These are phyloP conservation scores for Elephantulus edwardii DNA, from an alignment of 2,113 vertebrate genomes.

Conservation along the genomic window DNA sequence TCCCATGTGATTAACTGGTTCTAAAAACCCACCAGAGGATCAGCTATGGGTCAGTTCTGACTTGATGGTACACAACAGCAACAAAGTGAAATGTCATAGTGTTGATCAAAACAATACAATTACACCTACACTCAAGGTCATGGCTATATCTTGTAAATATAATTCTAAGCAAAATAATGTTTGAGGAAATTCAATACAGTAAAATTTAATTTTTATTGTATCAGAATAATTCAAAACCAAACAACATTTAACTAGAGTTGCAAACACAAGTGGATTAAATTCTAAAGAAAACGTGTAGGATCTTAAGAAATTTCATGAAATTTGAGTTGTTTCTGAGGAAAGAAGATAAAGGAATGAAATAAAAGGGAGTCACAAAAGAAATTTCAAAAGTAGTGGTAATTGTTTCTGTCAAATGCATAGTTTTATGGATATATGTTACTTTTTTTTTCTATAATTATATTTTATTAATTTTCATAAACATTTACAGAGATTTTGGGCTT, in stretches of 20 bases:
- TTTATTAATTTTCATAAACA: too few species aligned
- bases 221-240: not conserved
- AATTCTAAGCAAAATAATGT: not conserved
- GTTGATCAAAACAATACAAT: not conserved
- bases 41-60: too few species aligned
- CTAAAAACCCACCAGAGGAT: too few species aligned
- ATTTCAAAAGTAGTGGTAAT: not conserved
- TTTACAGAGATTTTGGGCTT: too few species aligned
- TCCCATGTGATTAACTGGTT: too few species aligned
- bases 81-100: not conserved
- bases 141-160: not conserved
- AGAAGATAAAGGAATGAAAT: not conserved
- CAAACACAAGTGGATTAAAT: not conserved
- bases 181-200: not conserved
- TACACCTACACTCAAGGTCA: not conserved
- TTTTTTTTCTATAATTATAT: too few species aligned
- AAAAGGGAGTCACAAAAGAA: not conserved
- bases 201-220: not conserved
- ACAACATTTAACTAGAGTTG: not conserved
- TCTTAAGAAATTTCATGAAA: not conserved
- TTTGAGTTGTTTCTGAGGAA: not conserved
- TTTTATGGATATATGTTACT: not conserved
- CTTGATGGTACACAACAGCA: not conserved
- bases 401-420: not conserved
- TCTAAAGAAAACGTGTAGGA: not conserved